Base-by-base conservation (phyloP, 2,888 invertebrate genomes). In the Masnerella sp. region DNA sequence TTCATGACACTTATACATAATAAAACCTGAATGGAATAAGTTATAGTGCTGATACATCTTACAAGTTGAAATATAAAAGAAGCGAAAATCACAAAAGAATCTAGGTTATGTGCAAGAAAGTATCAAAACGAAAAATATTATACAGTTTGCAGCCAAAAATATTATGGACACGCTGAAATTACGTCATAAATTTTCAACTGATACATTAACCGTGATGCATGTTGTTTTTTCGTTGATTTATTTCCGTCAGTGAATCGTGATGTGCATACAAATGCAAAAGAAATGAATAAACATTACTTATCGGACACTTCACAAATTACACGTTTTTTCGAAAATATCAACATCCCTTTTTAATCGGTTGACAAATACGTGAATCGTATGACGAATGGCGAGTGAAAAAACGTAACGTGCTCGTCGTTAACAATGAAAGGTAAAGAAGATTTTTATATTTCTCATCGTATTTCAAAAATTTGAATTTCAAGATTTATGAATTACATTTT, bases 111-210 rank as follows among this genome's bases (percentile, higher is more conserved):
- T 5, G 8, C 5, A 40, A 18, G 17, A 45, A 56, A 34, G 7
- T 14, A 36, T 58, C 20, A 9, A 45, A 12, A 7, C 1, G 28
- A 45, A n/a, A 28, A 38, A 34, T 28, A 38, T 34, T 47, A 18
- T 12, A 2, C 32, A 47, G n/a, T 18, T 18, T 25, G 15, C 5
- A 59, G 36, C 36, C 40, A 61, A 51, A 49, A 61, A 38, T 61
- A 47, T 58, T 36, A 9, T 32, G n/a, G 42, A 43, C 14, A 30
- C 34, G 11, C 36, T 45, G n/a, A 59, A 45, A 47, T 38, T 59
- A 47, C 30, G 43, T n/a, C 14, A 61, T 49, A 47, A 61, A 51
- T 61, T 61, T 61, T 4, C 5, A 49, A 49, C 28, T 36, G 32
- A 61, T 36, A 15, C 34, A 51, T 54, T 54, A 47, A 9, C 47